Base-by-base conservation (phyloP, 2,888 invertebrate species). In the Diloba caeruleocephala region DNA sequence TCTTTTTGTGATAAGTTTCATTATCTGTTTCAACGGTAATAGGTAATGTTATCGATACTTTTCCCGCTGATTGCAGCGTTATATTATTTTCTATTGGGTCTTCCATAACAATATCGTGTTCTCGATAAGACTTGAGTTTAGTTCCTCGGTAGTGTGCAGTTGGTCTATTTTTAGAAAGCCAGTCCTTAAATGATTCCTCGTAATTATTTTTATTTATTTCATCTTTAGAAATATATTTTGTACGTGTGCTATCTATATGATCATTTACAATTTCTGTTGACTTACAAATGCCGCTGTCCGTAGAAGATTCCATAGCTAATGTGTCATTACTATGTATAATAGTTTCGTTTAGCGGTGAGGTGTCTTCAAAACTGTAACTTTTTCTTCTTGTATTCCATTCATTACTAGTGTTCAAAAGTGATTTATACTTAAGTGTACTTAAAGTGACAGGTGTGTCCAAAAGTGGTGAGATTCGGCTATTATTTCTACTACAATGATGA, bases 301-400 rank as follows among this genome's bases (percentile, higher is more conserved):
- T 96, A 2, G 96, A 96, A n/a, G 96, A 96, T 79, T 96, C 96
- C 76, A 96, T 95, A 1, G 95, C 93, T 58, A 93, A 83, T 62
- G 92, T 94, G 50, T 91, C 93, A 69, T 92, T 94, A 53, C 78
- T 83, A 53, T 86, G 83, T 43, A 81, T 66, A 36, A 83, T 82
- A 31, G 73, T 82, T 76, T 89, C 88, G 57, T 84, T 83, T 28
- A 87, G 55, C 12, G 91, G 86, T 19, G 87, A 82, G 1, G 92
- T 88, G 45, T 92, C 90, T 82, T 93, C 93, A 75, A 97, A 97
- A 50, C 97, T 96, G 76, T 97, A 97, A 12, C 97, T 97, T 85
- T 97, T 97, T 63, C 97, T 92, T 64, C 97, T 92, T 55, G 95
- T 94, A 76, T 96, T 96, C 96, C 97, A 97, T 71, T 95, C 95